These are phyloP conservation scores for Dolichomitus sp. DNA, from an alignment of 2,888 invertebrate species.

Conservation along the genomic window DNA sequence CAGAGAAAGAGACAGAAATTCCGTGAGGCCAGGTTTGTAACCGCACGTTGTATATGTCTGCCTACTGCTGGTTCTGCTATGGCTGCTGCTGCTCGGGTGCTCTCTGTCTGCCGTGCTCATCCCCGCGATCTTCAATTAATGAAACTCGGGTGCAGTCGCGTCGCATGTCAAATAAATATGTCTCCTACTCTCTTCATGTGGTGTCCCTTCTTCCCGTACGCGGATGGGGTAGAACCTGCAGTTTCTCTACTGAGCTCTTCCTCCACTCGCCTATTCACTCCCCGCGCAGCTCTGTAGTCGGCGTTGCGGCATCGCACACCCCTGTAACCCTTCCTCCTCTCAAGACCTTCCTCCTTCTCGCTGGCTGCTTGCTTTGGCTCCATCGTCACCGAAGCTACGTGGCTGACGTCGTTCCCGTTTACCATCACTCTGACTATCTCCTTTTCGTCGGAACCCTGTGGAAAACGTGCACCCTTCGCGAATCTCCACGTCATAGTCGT, in stretches of 20 bases:
- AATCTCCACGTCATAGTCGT: slow-evolving; percentile 39
- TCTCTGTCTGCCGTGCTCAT: slow-evolving; percentile 84
- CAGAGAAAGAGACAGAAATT: slow-evolving; percentile 71
- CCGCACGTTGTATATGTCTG: slow-evolving; percentile 65
- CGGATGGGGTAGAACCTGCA: slow-evolving; percentile 62
- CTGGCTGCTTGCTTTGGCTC: slow-evolving; percentile 66
- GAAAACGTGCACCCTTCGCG: slow-evolving; percentile 47
- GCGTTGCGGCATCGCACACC: slow-evolving; percentile 66
- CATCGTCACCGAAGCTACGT: slow-evolving; percentile 52
- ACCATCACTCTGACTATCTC: slow-evolving; percentile 73
- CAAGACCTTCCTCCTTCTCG: slow-evolving; percentile 57
- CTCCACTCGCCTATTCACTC: slow-evolving; percentile 67
- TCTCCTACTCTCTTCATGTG: slow-evolving; percentile 77
- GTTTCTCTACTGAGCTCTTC: slow-evolving; percentile 65
- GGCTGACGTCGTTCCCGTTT: slow-evolving; percentile 71
- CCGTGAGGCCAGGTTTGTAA: slow-evolving; percentile 65
- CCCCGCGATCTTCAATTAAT: slow-evolving; percentile 86
- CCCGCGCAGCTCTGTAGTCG: slow-evolving; percentile 56
- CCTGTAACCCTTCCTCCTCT: slow-evolving; percentile 58
- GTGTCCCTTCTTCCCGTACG: slow-evolving; percentile 66
- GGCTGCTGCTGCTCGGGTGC: slow-evolving; percentile 72
- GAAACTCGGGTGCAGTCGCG: slow-evolving; percentile 86
- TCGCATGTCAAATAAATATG: slow-evolving; percentile 87
- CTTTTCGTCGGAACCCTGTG: slow-evolving; percentile 63
- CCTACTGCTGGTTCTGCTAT: slow-evolving; percentile 73